phyloP scores from a whole-genome alignment of 2,113 vertebrate genomes.

The Pseudorasbora parva region DNA sequence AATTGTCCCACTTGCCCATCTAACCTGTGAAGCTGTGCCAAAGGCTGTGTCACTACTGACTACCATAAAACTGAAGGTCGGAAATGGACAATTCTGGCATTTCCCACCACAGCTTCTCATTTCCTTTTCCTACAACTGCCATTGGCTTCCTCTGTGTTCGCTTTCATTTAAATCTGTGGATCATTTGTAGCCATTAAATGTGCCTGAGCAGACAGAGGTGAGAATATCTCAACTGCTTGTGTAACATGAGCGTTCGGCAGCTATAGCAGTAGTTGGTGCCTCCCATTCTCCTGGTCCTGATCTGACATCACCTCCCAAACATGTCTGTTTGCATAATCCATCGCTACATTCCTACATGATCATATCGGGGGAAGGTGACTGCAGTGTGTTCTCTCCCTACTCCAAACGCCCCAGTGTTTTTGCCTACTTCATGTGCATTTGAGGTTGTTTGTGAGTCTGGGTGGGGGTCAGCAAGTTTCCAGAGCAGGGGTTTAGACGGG shows the following conservation, averaged over 20 bases:
- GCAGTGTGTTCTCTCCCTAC: slow-evolving; percentile 37
- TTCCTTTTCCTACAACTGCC: slow-evolving; percentile 54
- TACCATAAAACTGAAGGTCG: slow-evolving; percentile 49
- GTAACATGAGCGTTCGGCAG: slow-evolving; percentile 29
- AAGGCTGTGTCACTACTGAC: slow-evolving; percentile 1
- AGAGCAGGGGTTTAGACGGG: neutral
- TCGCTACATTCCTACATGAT: slow-evolving; percentile 75
- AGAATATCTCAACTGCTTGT: slow-evolving; percentile 12
- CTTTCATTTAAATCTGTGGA: slow-evolving; percentile 20
- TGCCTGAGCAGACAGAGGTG: neutral
- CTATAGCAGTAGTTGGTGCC: slow-evolving; percentile 39
- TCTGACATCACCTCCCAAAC: slow-evolving; percentile 69
- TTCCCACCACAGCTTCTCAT: slow-evolving; percentile 50
- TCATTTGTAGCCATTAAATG: neutral
- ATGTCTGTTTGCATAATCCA: slow-evolving; percentile 72
- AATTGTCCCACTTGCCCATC: neutral
- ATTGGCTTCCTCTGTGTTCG: slow-evolving; percentile 20
- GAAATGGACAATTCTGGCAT: slow-evolving; percentile 54
- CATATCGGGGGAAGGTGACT: slow-evolving; percentile 67
- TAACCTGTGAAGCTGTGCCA: slow-evolving; percentile 2
- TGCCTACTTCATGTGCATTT: slow-evolving; percentile 3
- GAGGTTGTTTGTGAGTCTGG: slow-evolving; percentile 11
- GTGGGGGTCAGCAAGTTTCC: slow-evolving; percentile 51
- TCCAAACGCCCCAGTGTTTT: slow-evolving; percentile 15
- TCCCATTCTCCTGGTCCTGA: slow-evolving; percentile 52